A percentile compares a stretch with the other conserved stretches of the same genome.
phyloP scores from a whole-genome alignment of 2,113 vertebrate species.

The Mirounga angustirostris region DNA sequence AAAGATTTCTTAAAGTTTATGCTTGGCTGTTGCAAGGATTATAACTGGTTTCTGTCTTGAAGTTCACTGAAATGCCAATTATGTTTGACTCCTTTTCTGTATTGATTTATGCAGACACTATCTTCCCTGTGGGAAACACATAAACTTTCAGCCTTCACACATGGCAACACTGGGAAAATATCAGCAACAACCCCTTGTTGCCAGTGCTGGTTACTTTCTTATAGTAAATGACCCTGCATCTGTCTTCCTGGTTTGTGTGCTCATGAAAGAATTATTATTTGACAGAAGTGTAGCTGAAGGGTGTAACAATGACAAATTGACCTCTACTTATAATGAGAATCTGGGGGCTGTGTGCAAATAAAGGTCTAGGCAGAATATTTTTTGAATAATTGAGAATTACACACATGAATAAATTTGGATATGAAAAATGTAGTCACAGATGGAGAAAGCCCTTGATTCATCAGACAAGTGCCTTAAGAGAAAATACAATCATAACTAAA shows the following conservation, averaged over 20 bases:
- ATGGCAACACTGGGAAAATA: constrained; percentile 75
- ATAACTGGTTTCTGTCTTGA: constrained; percentile 29
- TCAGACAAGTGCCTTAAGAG: constrained; percentile 74
- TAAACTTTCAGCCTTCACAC: constrained; percentile 82
- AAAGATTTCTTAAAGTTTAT: constrained; percentile 51
- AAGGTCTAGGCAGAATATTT: constrained; percentile 16
- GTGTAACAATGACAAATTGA: constrained; percentile 24
- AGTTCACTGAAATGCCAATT: constrained; percentile 60
- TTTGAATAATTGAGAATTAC: constrained; percentile 76
- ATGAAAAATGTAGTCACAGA: constrained; percentile 74
- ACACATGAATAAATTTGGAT: constrained; percentile 73
- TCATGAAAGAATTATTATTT: constrained; percentile 54
- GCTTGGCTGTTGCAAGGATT: constrained; percentile 43
- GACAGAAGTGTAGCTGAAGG: constrained; percentile 60
- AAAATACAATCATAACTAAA: constrained; percentile 69
- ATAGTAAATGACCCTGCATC: constrained; percentile 69
- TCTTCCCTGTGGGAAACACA: constrained; percentile 82
- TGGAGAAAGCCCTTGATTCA: constrained; percentile 67
- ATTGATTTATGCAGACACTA: constrained; percentile 83
- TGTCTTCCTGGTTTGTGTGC: constrained; percentile 45
- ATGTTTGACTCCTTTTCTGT: constrained; percentile 71
- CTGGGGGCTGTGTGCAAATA: constrained; percentile 57
- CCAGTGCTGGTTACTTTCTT: constrained; percentile 70
- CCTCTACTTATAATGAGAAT: constrained; percentile 54
- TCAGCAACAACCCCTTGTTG: constrained; percentile 67